Base-by-base conservation (phyloP, 2,888 invertebrate genomes). In the Phaedon cochleariae region DNA sequence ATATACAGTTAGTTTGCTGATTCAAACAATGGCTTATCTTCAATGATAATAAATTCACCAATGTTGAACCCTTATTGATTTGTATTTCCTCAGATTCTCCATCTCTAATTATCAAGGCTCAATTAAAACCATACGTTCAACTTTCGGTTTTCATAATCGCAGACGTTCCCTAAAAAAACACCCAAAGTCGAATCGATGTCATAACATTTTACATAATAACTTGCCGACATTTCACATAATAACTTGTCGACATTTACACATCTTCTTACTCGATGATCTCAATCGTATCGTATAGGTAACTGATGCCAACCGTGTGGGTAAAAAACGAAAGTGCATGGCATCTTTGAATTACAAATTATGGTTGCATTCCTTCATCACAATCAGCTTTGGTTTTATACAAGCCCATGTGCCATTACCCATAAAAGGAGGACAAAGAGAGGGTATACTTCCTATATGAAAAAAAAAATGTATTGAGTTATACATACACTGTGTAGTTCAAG, bases 271-370 rank as follows among this genome's bases (percentile, higher is more conserved):
- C n/a, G n/a, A n/a, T n/a, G n/a, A n/a, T n/a, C 18, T 55, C 48
- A 31, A 49, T 59, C 9, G 15, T 34, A 41, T 46, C 15, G 41
- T 29, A 31, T 41, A 62, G 48, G 49, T 52, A 52, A 22, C 20
- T 31, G 54, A 51, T 57, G 60, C n/a, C n/a, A n/a, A n/a, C n/a
- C n/a, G 26, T 5, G 26, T 26, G 26, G 4, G 26, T 26, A 26
- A 26, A 61, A 61, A 61, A 65, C 45, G 65, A 67, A 67, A 67
- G 67, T 64, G n/a, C n/a, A n/a, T n/a, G 59, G 49, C 63, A 63
- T 64, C 63, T 26, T 52, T 26, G 41, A 15, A 49, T 61, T 60
- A 65, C 57, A 6, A 41, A 55, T 60, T 53, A 52, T 54, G 53
- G 41, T 64, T 26, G 46, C 60, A 37, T 65, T 60, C 52, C 34